Conservation (phyloP, 2,113 vertebrate genomes). For the Isurus oxyrinchus region DNA sequence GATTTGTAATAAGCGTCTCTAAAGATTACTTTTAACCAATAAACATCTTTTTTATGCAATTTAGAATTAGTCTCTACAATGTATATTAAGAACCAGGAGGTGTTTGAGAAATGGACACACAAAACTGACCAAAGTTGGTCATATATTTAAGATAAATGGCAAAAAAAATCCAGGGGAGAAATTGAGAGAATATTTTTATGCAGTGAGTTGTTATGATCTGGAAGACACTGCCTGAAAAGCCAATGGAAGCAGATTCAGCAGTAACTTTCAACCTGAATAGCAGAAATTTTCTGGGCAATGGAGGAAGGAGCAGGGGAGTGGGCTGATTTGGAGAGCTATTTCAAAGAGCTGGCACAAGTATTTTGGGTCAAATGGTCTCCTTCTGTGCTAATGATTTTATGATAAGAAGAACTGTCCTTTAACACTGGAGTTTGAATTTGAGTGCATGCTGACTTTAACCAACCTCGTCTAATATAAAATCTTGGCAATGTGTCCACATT, state of each 20-base stretch:
- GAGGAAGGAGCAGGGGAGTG: too few species aligned
- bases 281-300: too few species aligned
- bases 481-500: neutral
- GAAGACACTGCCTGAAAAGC: too few species aligned
- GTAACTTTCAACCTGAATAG: too few species aligned
- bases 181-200: neutral
- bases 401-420: neutral
- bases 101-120: neutral
- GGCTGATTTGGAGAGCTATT: neutral
- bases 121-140: neutral
- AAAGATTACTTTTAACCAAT: too few species aligned
- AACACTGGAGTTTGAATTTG: neutral
- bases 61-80: too few species aligned
- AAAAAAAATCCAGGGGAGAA: neutral
- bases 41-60: too few species aligned
- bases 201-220: neutral
- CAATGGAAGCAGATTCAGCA: too few species aligned
- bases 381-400: neutral
- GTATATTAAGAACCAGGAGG: too few species aligned
- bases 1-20: too few species aligned
- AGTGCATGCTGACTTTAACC: neutral
- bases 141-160: neutral
- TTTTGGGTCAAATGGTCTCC: too few species aligned
- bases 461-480: neutral
- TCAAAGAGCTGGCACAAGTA: too few species aligned